Evolutionary conservation across 2,797 vertebrate species (phyloP).

Genomic region (Peromyscus nudipes): DNA sequence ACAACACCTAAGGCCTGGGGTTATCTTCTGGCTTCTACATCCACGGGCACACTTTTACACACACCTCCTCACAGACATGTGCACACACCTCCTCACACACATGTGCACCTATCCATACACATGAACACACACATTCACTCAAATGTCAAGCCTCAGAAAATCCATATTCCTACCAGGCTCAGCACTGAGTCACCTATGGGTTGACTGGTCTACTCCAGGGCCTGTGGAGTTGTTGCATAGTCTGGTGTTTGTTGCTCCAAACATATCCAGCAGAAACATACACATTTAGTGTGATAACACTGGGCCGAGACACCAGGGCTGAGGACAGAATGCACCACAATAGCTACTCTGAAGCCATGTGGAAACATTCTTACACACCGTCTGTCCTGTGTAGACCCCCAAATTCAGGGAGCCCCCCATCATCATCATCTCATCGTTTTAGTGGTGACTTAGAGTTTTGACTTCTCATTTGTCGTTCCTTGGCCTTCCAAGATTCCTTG

Average conservation of each 20-base stretch:
- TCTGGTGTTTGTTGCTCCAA: background rate
- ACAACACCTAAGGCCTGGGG: background rate
- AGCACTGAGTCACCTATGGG: background rate
- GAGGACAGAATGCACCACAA: background rate
- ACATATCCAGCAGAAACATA: background rate
- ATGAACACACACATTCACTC: background rate
- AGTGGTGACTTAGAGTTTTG: background rate
- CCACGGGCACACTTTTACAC: background rate
- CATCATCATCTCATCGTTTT: background rate
- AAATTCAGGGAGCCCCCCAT: background rate
- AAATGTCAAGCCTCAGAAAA: background rate
- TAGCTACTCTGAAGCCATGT: background rate
- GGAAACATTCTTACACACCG: background rate
- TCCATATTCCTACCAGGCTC: too few relatives aligned
- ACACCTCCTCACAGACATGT: background rate
- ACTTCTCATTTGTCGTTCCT: background rate
- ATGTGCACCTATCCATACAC: background rate
- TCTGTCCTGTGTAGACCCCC: rapidly evolving
- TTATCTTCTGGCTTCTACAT: background rate
- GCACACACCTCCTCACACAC: background rate
- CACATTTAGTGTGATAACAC: rapidly evolving
- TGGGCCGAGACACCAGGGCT: too few relatives aligned
- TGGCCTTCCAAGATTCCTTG: background rate
- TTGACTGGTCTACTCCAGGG: background rate
- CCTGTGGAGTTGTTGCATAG: background rate